Percentiles rank a stretch among this genome's conserved stretches.
Evolutionary conservation across 2,113 vertebrate species (phyloP).

Genomic region (Microtus montanus): DNA sequence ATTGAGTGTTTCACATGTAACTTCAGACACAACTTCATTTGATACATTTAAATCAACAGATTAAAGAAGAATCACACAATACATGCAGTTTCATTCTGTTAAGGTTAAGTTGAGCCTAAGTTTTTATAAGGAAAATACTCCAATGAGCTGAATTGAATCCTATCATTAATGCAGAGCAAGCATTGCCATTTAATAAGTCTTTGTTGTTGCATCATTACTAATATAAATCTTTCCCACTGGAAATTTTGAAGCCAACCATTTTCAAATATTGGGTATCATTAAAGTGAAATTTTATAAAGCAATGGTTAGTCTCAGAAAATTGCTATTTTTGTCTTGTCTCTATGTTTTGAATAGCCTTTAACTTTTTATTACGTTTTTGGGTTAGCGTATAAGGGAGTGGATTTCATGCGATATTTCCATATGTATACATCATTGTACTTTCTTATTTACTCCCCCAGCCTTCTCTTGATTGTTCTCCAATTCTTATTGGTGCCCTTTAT

Average conservation of each 20-base stretch:
- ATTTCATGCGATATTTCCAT: background rate
- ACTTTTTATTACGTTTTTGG: background rate
- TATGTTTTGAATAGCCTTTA: background rate
- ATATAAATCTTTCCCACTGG: background rate
- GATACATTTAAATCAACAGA: background rate
- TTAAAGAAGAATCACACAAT: background rate
- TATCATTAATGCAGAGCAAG: slow-evolving; percentile 26
- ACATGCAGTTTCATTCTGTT: background rate
- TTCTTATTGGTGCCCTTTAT: background rate
- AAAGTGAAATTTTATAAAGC: slow-evolving; percentile 44
- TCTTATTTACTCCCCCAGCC: background rate
- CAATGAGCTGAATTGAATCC: background rate
- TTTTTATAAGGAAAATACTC: slow-evolving; percentile 20
- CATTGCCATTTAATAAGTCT: background rate
- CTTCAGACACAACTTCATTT: background rate
- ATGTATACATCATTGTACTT: background rate
- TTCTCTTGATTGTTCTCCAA: background rate
- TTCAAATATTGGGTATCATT: slow-evolving; percentile 13
- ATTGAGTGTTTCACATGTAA: background rate
- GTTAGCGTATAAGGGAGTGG: background rate
- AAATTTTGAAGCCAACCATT: slow-evolving; percentile 28
- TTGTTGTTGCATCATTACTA: background rate
- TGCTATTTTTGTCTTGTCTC: background rate
- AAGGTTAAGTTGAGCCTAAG: background rate
- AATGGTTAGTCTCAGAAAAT: slow-evolving; percentile 24